phyloP scores from a whole-genome alignment of 2,888 invertebrate genomes.

The Nemotelus pantherinus region DNA sequence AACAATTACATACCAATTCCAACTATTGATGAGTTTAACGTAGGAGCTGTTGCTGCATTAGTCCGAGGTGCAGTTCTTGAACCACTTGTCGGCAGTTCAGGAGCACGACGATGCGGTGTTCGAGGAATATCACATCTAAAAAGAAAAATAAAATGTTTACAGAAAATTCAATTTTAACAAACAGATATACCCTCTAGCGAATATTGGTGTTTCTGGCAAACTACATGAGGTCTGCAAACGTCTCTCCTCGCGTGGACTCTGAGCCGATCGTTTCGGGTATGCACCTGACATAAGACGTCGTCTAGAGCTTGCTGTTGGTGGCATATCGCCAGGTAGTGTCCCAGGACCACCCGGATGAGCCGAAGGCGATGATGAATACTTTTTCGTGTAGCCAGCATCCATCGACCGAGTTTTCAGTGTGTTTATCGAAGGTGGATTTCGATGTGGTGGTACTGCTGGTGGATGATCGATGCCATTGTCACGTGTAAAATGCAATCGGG shows the following conservation, averaged over 20 bases:
- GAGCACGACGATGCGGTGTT: slow-evolving; percentile 75
- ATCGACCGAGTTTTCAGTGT: slow-evolving; percentile 86
- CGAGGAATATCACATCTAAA: slow-evolving; percentile 79
- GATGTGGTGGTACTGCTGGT: slow-evolving; percentile 78
- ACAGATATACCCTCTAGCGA: slow-evolving; percentile 73
- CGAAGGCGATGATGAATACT: slow-evolving; percentile 68
- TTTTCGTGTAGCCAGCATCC: slow-evolving; percentile 80
- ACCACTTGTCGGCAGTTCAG: slow-evolving; percentile 65
- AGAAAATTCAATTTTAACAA: neutral
- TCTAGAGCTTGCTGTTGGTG: slow-evolving; percentile 67
- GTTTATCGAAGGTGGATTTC: slow-evolving; percentile 67
- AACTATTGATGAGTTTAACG: slow-evolving; percentile 63
- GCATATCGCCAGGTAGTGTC: slow-evolving; percentile 77
- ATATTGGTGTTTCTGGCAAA: slow-evolving; percentile 88
- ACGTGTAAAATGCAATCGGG: slow-evolving; percentile 51
- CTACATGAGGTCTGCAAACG: slow-evolving; percentile 85
- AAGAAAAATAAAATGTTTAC: slow-evolving; percentile 44
- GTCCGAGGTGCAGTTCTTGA: slow-evolving; percentile 72
- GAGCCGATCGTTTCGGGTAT: slow-evolving; percentile 66
- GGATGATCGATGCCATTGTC: slow-evolving; percentile 63
- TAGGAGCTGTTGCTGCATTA: slow-evolving; percentile 62
- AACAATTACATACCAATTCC: slow-evolving; percentile 58
- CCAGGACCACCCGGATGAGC: slow-evolving; percentile 68
- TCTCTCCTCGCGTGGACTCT: slow-evolving; percentile 70
- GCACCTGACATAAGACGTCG: slow-evolving; percentile 64